phyloP scores from a whole-genome alignment of 2,888 invertebrate species.

The Drosophila multiciliata region DNA sequence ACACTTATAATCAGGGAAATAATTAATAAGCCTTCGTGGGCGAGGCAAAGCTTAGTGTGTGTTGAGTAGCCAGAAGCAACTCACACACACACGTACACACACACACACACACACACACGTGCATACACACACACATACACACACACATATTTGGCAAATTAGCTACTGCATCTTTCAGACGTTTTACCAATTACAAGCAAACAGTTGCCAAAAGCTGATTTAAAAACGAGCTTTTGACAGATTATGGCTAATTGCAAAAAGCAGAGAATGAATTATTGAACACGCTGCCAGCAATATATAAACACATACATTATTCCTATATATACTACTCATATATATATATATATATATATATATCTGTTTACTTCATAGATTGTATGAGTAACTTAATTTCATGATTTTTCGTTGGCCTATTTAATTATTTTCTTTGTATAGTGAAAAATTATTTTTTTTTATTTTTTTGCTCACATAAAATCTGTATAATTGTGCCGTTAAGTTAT shows the following conservation, averaged over 20 bases:
- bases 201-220: background rate
- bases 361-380: background rate
- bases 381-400: background rate
- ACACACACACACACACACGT: slow-evolving; percentile 1
- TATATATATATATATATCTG: background rate
- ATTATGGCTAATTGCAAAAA: background rate
- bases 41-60: slow-evolving; percentile 9
- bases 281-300: background rate
- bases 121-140: slow-evolving; percentile 6
- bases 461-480: too few relatives aligned
- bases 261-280: background rate
- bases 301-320: background rate
- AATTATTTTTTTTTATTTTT: background rate
- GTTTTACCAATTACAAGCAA: background rate
- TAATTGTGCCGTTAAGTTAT: background rate
- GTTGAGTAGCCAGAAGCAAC: slow-evolving; percentile 19
- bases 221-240: background rate
- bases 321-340: background rate
- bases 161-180: background rate
- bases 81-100: slow-evolving; percentile 2
- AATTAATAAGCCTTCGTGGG: slow-evolving; percentile 58
- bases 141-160: slow-evolving; percentile 6
- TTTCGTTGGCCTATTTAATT: background rate
- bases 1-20: slow-evolving; percentile 36
- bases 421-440: background rate